These are phyloP conservation scores for Centropristis striata DNA, from an alignment of 2,113 vertebrate species.

Conservation along the genomic window DNA sequence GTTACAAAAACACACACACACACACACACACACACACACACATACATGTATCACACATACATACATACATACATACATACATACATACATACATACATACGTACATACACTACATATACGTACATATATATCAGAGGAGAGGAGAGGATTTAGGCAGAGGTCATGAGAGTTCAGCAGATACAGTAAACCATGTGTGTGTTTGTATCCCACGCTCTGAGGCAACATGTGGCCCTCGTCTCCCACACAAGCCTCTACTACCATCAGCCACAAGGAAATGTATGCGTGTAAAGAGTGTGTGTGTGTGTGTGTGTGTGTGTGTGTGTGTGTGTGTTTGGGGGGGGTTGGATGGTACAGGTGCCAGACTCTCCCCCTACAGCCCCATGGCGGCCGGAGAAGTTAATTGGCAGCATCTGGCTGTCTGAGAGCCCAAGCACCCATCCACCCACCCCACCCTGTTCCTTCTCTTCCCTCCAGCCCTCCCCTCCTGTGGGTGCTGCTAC, in stretches of 20 bases:
- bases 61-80: too few species aligned
- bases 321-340: constrained; percentile 45
- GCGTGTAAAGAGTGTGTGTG: constrained; percentile 2
- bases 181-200: constrained; percentile 45
- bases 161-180: constrained; percentile 29
- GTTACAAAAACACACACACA: too few species aligned
- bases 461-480: constrained; percentile 33
- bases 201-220: constrained; percentile 51
- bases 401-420: constrained; percentile 95
- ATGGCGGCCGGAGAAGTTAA: constrained; percentile 88
- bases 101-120: too few species aligned
- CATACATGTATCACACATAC: too few species aligned
- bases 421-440: constrained; percentile 84
- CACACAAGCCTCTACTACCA: constrained; percentile 23
- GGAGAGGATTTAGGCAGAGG: constrained; percentile 14
- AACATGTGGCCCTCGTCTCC: constrained; percentile 56
- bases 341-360: constrained; percentile 71
- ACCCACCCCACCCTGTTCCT: constrained; percentile 46
- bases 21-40: too few species aligned
- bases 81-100: too few species aligned
- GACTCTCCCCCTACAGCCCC: constrained; percentile 70
- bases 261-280: constrained; percentile 32
- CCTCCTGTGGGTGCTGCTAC: constrained; percentile 64
- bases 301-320: constrained; percentile 2
- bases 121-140: too few species aligned